A percentile compares a stretch with the other conserved stretches of the same genome.
Evolutionary conservation across 2,888 invertebrate species (phyloP).

Genomic region (Apeira syringaria): DNA sequence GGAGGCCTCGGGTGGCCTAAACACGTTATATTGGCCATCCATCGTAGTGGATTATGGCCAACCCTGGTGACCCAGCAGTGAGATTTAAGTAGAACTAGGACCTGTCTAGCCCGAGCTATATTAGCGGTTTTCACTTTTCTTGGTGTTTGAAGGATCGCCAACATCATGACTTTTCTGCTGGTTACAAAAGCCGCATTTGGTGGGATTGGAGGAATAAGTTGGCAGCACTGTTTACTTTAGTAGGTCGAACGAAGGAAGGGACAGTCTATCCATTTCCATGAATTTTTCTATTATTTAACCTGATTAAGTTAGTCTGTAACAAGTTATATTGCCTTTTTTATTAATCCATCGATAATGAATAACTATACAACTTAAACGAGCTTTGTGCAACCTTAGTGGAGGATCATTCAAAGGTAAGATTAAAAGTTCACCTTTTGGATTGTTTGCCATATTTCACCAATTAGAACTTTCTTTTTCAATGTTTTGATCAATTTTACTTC

Average conservation of each 20-base stretch:
- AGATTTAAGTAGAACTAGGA: too few species aligned
- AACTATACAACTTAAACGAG: conserved; percentile 42
- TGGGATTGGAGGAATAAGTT: too few species aligned
- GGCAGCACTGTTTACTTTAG: too few species aligned
- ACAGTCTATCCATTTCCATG: conserved; percentile 54
- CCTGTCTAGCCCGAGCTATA: too few species aligned
- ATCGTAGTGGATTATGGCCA: too few species aligned
- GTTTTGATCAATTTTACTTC: conserved; percentile 39
- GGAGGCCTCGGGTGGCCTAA: too few species aligned
- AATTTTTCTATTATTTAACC: conserved; percentile 34
- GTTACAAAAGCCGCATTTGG: too few species aligned
- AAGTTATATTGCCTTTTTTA: conserved; percentile 34
- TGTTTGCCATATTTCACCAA: conserved; percentile 78
- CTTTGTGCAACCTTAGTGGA: conserved; percentile 49
- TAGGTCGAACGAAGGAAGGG: conserved; percentile 62
- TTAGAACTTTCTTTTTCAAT: conserved; percentile 61
- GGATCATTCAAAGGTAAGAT: conserved; percentile 62
- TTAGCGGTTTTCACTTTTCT: too few species aligned
- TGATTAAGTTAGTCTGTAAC: conserved; percentile 30
- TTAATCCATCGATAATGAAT: conserved; percentile 49
- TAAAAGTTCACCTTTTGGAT: conserved; percentile 51
- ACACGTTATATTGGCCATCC: too few species aligned
- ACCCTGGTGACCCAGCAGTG: too few species aligned
- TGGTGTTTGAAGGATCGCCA: too few species aligned
- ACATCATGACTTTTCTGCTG: too few species aligned